These are phyloP conservation scores for Aldrovandia affinis DNA, from an alignment of 2,797 vertebrate species.

Conservation along the genomic window DNA sequence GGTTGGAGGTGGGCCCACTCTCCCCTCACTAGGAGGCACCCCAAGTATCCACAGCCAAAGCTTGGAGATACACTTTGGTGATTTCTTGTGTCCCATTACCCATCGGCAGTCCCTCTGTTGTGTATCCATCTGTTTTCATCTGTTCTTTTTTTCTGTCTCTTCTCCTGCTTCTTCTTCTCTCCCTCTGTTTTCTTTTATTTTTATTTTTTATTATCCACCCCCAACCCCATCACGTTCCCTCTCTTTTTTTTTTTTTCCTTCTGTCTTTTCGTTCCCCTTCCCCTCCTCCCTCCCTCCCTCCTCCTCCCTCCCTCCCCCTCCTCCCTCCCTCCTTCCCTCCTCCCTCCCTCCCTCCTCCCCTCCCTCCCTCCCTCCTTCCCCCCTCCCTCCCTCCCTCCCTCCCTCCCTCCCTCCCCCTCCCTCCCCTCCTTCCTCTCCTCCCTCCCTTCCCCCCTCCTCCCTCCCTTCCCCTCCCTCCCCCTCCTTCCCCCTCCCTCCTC, in stretches of 20 bases:
- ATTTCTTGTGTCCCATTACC: constrained; percentile 41
- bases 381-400: constrained; percentile 51
- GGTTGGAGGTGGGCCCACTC: neutral
- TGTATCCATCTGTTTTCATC: constrained; percentile 55
- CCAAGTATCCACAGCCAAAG: neutral
- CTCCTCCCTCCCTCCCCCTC: constrained; percentile 75
- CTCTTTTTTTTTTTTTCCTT: too few relatives aligned
- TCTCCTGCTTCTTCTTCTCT: constrained; percentile 31
- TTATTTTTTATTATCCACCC: too few relatives aligned
- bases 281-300: constrained; percentile 62
- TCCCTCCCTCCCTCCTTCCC: constrained; percentile 16
- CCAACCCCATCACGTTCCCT: too few relatives aligned
- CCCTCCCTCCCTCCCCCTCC: constrained; percentile 73
- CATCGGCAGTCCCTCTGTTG: constrained; percentile 67
- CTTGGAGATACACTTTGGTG: constrained; percentile 8
- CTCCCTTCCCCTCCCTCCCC: constrained; percentile 29
- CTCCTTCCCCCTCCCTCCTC: constrained; percentile 15
- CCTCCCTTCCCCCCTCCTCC: constrained; percentile 57
- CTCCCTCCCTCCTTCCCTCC: constrained; percentile 73
- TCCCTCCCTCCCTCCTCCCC: constrained; percentile 27
- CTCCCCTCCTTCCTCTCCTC: constrained; percentile 70
- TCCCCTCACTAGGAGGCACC: neutral
- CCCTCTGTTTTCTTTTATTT: too few relatives aligned
- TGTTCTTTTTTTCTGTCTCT: constrained; percentile 38
- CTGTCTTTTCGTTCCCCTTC: constrained; percentile 64